Conservation (phyloP, 2,888 invertebrate genomes). For the Napeogenes sylphis region DNA sequence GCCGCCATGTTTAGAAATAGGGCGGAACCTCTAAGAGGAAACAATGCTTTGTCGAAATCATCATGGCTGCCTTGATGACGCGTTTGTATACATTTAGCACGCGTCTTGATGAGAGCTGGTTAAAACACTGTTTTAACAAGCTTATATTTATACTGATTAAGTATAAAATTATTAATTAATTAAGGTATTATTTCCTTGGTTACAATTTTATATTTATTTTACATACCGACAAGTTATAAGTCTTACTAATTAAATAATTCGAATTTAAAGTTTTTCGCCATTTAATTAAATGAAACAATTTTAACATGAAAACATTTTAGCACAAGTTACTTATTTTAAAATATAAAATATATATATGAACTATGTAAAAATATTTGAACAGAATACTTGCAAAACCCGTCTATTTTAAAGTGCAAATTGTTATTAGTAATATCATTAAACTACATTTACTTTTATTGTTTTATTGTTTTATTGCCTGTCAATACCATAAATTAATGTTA, state of each 20-base stretch:
- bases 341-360: too few relatives aligned
- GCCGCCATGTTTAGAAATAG: conserved; percentile 30
- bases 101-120: background rate
- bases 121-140: background rate
- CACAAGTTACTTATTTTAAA: too few relatives aligned
- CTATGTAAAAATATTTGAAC: too few relatives aligned
- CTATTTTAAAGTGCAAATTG: background rate
- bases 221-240: too few relatives aligned
- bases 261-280: too few relatives aligned
- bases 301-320: too few relatives aligned
- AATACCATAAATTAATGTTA: conserved; percentile 14
- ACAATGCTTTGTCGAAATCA: conserved; percentile 29
- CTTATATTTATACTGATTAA: too few relatives aligned
- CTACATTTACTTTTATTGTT: conserved; percentile 2
- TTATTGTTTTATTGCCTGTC: conserved; percentile 7
- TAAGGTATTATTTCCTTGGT: background rate
- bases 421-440: background rate
- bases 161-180: too few relatives aligned
- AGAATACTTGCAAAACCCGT: too few relatives aligned
- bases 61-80: conserved; percentile 20
- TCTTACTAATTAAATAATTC: too few relatives aligned
- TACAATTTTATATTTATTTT: background rate
- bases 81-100: background rate
- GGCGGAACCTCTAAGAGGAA: conserved; percentile 24
- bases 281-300: too few relatives aligned